A percentile compares a stretch with the other conserved stretches of the same genome.
These are phyloP conservation scores for Drosophila acutilabella DNA, from an alignment of 2,888 invertebrate genomes.

Conservation along the genomic window DNA sequence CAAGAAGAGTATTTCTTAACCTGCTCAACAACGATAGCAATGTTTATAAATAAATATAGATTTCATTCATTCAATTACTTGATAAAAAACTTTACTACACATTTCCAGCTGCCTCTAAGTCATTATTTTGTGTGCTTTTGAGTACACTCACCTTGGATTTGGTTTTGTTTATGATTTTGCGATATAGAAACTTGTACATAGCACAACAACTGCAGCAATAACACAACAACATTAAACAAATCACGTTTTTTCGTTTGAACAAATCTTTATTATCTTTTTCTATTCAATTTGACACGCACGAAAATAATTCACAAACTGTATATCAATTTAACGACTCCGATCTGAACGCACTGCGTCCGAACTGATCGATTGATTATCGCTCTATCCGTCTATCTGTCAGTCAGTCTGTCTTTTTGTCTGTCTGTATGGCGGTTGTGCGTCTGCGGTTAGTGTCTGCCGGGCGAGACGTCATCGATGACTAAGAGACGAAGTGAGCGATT, in stretches of 20 bases:
- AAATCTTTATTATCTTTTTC: slow-evolving; percentile 20
- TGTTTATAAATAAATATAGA: slow-evolving; percentile 9
- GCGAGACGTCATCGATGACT: slow-evolving; percentile 74
- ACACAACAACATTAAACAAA: slow-evolving; percentile 25
- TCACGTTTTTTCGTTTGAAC: slow-evolving; percentile 29
- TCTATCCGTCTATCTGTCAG: slow-evolving; percentile 2
- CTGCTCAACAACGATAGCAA: slow-evolving; percentile 43
- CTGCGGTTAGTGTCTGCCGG: slow-evolving; percentile 39
- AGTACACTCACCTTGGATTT: slow-evolving; percentile 68
- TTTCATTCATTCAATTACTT: slow-evolving; percentile 28
- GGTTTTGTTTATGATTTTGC: slow-evolving; percentile 60
- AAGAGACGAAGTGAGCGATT: slow-evolving; percentile 40
- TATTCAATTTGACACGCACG: slow-evolving; percentile 40
- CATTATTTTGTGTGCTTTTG: slow-evolving; percentile 6
- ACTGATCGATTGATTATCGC: slow-evolving; percentile 1
- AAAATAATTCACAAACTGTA: slow-evolving; percentile 18
- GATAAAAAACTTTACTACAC: slow-evolving; percentile 33
- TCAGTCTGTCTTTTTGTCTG: slow-evolving; percentile 16
- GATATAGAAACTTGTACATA: slow-evolving; percentile 68
- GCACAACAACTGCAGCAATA: slow-evolving; percentile 33
- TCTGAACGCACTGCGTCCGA: slow-evolving; percentile 41
- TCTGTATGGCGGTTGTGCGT: slow-evolving; percentile 12
- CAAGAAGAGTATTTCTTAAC: slow-evolving; percentile 33
- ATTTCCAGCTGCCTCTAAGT: slow-evolving; percentile 17
- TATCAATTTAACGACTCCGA: slow-evolving; percentile 34